A percentile compares a stretch with the other conserved stretches of the same genome.
Evolutionary conservation across 2,888 invertebrate genomes (phyloP).

Genomic region (Caenorhabditis sp.): DNA sequence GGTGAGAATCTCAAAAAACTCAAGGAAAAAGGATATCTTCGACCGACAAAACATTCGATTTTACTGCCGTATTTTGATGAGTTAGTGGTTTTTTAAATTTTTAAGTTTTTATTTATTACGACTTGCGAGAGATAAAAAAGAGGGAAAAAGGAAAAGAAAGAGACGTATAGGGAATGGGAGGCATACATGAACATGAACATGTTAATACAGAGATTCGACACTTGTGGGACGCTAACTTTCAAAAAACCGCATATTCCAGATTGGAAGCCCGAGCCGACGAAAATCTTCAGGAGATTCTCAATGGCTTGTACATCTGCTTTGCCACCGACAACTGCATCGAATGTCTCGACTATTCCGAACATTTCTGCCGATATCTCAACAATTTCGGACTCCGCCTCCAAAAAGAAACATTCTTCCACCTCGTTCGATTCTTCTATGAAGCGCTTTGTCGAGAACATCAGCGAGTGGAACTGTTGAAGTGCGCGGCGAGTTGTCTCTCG

Average conservation of each 20-base stretch:
- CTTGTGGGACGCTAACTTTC: no score
- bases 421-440: conserved; percentile 50
- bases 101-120: background rate
- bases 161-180: no score
- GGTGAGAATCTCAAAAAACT: conserved; percentile 44
- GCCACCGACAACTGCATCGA: background rate
- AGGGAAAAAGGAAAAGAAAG: no score
- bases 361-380: conserved; percentile 27
- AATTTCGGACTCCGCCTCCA: conserved; percentile 63
- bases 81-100: conserved; percentile 17
- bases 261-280: background rate
- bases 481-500: conserved; percentile 1
- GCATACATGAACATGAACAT: no score
- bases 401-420: conserved; percentile 31
- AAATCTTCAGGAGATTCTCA: background rate
- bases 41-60: conserved; percentile 29
- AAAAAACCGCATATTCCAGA: background rate
- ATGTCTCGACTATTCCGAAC: background rate
- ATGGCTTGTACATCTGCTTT: background rate
- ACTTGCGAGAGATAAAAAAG: no score
- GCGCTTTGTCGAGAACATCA: conserved; percentile 39
- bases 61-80: conserved; percentile 58
- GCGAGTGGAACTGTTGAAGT: background rate
- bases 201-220: no score
- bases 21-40: conserved; percentile 7